Percentiles rank a stretch among this genome's conserved stretches.
phyloP scores from a whole-genome alignment of 2,113 vertebrate species.

The Sorex araneus region DNA sequence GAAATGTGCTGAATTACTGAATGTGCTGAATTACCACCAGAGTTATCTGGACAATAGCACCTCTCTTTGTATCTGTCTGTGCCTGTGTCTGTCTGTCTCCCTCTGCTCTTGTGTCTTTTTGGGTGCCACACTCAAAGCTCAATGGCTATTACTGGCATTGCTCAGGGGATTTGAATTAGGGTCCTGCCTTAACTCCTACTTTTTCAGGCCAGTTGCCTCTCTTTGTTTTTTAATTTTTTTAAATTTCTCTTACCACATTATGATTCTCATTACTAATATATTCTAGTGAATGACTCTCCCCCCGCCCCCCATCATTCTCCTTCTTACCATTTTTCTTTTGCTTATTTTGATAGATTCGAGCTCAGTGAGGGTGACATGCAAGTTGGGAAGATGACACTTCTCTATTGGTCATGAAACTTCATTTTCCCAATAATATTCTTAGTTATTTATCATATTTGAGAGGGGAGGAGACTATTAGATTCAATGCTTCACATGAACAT shows the following conservation, averaged over 20 bases:
- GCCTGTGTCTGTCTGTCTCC: not conserved
- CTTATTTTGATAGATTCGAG: not conserved
- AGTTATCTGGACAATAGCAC: not conserved
- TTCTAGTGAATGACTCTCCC: not conserved
- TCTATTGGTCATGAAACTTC: not conserved
- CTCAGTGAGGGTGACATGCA: not conserved
- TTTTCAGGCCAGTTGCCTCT: too few relatives aligned
- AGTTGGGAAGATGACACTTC: not conserved
- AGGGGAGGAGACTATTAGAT: not conserved
- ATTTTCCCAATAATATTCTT: not conserved
- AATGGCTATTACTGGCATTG: too few relatives aligned
- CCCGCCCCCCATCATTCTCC: not conserved
- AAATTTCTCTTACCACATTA: not conserved
- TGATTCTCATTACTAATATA: not conserved
- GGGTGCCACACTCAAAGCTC: too few relatives aligned
- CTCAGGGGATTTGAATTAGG: too few relatives aligned
- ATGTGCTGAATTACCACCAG: too few relatives aligned
- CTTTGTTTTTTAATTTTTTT: too few relatives aligned
- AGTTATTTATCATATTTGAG: constrained; percentile 5
- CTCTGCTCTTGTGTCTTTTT: not conserved
- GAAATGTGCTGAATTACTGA: too few relatives aligned
- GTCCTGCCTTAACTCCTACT: too few relatives aligned
- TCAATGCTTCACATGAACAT: not conserved
- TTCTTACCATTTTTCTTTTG: not conserved
- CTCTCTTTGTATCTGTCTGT: not conserved